Evolutionary conservation across 2,888 invertebrate species (phyloP).

Genomic region (Aspidapion aeneum): DNA sequence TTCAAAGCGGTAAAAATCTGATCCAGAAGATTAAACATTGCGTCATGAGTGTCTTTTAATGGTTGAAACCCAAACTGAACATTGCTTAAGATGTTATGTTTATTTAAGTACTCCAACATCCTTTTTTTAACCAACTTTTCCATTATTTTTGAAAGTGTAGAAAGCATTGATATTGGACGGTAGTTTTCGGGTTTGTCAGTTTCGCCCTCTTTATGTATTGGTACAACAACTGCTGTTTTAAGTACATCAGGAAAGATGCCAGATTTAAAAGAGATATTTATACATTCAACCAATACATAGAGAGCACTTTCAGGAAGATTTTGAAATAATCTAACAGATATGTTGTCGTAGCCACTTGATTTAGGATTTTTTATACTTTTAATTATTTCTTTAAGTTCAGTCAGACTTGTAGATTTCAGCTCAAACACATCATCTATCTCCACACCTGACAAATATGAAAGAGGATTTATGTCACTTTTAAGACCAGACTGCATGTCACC

Average conservation of each 20-base stretch:
- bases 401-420: background rate
- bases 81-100: no score
- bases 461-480: background rate
- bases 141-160: background rate
- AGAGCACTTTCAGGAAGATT: background rate
- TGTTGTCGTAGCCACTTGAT: background rate
- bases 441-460: background rate
- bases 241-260: background rate
- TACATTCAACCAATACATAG: background rate
- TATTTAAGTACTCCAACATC: no score
- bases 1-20: no score
- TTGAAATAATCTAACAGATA: background rate
- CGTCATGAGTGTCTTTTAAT: no score
- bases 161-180: background rate
- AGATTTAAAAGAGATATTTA: background rate
- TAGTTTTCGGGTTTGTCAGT: background rate
- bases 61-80: no score
- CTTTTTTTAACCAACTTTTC: background rate
- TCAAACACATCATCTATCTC: background rate
- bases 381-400: background rate
- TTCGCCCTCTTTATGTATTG: background rate
- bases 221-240: background rate
- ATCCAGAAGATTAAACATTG: no score
- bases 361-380: background rate
- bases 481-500: background rate